Evolutionary conservation across 2,888 invertebrate genomes (phyloP).

Genomic region (Adelognathus sp.): DNA sequence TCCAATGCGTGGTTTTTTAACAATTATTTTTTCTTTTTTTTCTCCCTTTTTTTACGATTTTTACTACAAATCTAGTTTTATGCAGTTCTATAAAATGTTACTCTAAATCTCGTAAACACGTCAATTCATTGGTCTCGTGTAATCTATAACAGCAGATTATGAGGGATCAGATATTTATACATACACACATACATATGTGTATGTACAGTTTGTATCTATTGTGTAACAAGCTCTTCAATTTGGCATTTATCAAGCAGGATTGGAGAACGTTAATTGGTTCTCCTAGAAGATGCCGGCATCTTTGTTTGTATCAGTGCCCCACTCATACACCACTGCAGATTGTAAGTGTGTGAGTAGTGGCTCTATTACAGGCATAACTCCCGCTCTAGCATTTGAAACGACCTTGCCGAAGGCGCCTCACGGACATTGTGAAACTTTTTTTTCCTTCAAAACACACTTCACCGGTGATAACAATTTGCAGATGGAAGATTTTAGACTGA

Average conservation of each 20-base stretch:
- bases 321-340: not conserved
- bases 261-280: slow-evolving; percentile 48
- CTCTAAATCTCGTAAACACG: not conserved
- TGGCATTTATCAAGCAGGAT: slow-evolving; percentile 2
- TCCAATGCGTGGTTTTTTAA: not conserved
- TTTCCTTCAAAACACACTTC: no score
- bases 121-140: slow-evolving; percentile 13
- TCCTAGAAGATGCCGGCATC: slow-evolving; percentile 22
- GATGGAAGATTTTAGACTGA: no score
- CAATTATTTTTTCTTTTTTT: slow-evolving; percentile 6
- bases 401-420: slow-evolving; percentile 19
- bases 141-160: slow-evolving; percentile 2
- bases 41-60: not conserved
- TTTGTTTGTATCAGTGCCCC: slow-evolving; percentile 5
- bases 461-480: no score
- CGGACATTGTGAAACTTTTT: not conserved
- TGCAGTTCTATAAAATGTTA: not conserved
- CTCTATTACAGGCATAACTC: slow-evolving; percentile 5
- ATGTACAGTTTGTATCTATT: slow-evolving; percentile 40
- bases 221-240: slow-evolving; percentile 44
- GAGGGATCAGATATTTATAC: slow-evolving; percentile 24
- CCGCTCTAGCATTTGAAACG: slow-evolving; percentile 18
- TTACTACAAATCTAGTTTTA: not conserved
- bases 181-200: no score
- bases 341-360: slow-evolving; percentile 1